Evolutionary conservation across 2,888 invertebrate species (phyloP).

Genomic region (Lepidocyrtinus sp.): DNA sequence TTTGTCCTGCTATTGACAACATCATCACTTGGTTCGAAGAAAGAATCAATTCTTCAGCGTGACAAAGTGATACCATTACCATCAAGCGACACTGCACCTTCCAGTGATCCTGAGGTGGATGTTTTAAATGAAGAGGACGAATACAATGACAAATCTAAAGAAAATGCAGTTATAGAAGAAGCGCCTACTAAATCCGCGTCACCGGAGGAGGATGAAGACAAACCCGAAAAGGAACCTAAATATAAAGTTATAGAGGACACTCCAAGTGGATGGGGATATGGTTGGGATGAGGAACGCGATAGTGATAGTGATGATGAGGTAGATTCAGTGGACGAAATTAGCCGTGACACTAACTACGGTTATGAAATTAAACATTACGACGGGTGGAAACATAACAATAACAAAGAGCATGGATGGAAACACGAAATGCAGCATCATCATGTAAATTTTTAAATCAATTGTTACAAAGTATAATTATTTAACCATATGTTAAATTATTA

Average conservation of each 20-base stretch:
- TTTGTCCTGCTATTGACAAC: not conserved
- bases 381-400: not conserved
- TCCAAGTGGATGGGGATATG: conserved; percentile 24
- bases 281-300: not conserved
- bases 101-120: not conserved
- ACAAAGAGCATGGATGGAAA: not conserved
- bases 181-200: no score
- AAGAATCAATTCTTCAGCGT: not conserved
- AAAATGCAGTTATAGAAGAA: not conserved
- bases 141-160: not conserved
- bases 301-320: not conserved
- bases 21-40: not conserved
- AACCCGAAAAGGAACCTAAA: not conserved
- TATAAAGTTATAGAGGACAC: conserved; percentile 23
- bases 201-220: no score
- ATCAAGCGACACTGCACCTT: not conserved
- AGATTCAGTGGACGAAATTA: not conserved
- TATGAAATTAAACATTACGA: not conserved
- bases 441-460: no score
- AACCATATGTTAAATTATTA: no score
- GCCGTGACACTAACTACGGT: no score
- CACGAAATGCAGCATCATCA: conserved; percentile 12
- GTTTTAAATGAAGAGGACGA: not conserved
- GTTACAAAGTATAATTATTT: no score
- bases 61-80: not conserved